phyloP scores from a whole-genome alignment of 2,797 vertebrate genomes.

The Novumbra hubbsi region DNA sequence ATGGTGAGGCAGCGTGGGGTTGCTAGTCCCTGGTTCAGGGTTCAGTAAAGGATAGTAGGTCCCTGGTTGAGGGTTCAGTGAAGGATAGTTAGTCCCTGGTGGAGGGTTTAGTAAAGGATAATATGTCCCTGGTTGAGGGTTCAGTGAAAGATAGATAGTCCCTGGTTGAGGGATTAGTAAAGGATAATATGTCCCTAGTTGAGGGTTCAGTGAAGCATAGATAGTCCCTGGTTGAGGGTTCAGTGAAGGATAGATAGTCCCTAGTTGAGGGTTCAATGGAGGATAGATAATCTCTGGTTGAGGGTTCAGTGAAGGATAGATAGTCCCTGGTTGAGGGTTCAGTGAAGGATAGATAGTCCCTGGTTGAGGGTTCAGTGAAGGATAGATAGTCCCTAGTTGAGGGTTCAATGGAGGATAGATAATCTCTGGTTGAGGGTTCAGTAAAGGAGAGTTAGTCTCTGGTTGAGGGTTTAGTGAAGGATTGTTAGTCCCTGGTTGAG shows the following conservation, averaged over 20 bases:
- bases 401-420: not conserved
- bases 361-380: not conserved
- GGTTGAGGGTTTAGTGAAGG: not conserved
- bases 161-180: not conserved
- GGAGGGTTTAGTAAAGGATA: not conserved
- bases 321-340: not conserved
- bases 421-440: not conserved
- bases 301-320: too few species aligned
- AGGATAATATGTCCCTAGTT: not conserved
- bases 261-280: not conserved
- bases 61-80: not conserved
- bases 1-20: not conserved
- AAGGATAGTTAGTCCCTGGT: not conserved
- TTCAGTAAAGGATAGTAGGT: not conserved
- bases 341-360: not conserved
- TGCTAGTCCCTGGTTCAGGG: not conserved
- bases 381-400: not conserved
- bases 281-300: not conserved
- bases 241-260: not conserved
- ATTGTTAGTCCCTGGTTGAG: too few species aligned
- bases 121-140: not conserved
- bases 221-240: not conserved
- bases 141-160: not conserved
- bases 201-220: not conserved
- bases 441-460: not conserved